Percentiles rank a stretch among this genome's conserved stretches.
Evolutionary conservation across 1,140 invertebrate species (phyloP).

Genomic region (Nasonia vitripennis): DNA sequence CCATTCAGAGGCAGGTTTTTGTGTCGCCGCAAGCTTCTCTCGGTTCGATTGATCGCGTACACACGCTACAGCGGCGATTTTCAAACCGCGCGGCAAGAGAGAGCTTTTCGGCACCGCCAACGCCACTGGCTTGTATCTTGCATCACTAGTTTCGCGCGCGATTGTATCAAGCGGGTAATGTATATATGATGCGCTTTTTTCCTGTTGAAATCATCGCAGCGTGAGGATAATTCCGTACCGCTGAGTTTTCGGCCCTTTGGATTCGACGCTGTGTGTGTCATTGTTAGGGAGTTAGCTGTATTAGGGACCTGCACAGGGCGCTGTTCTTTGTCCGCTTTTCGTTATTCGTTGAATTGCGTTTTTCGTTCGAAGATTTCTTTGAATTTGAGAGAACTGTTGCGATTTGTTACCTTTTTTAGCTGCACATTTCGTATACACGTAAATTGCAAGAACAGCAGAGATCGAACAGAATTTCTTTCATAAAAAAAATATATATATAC

Average conservation of each 20-base stretch:
- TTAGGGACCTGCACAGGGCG: too few relatives aligned
- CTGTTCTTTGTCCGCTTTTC: background rate
- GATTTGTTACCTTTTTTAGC: too few relatives aligned
- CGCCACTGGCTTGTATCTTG: conserved; percentile 1
- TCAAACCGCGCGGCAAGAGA: background rate
- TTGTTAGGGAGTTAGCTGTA: too few relatives aligned
- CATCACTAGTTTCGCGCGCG: conserved; percentile 1
- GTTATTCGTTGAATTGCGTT: background rate
- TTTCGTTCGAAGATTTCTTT: background rate
- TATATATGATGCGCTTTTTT: background rate
- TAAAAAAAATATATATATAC: too few relatives aligned
- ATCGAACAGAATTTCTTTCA: too few relatives aligned
- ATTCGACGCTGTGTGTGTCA: background rate
- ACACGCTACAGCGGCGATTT: background rate
- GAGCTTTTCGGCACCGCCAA: too few relatives aligned
- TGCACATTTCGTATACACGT: too few relatives aligned
- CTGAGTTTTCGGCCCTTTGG: background rate
- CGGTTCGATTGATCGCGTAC: background rate
- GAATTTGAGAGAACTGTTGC: too few relatives aligned
- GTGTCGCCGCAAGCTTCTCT: background rate
- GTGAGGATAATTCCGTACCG: background rate
- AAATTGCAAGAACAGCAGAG: too few relatives aligned
- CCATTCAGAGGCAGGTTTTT: background rate
- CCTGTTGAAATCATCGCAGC: background rate
- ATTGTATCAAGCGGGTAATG: background rate